Percentiles rank a stretch among this genome's conserved stretches.
Evolutionary conservation across 2,888 invertebrate genomes (phyloP).

Genomic region (Spialia ferax): DNA sequence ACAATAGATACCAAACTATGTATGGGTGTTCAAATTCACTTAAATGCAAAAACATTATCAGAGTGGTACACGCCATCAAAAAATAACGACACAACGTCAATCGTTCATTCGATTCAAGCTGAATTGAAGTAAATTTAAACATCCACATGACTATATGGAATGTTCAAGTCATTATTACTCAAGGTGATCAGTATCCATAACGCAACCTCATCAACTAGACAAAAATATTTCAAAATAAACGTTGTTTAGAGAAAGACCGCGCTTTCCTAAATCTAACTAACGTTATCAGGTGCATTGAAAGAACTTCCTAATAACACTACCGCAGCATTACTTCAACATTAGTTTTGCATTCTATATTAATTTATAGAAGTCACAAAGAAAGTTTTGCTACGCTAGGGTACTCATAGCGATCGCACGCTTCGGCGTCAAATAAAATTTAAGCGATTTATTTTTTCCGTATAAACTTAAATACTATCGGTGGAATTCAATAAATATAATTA

Average conservation of each 20-base stretch:
- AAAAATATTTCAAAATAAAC: constrained; percentile 53
- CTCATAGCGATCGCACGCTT: constrained; percentile 55
- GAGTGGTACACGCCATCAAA: constrained; percentile 36
- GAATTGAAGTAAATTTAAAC: constrained; percentile 57
- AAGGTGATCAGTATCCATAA: constrained; percentile 56
- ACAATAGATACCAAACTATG: constrained; percentile 50
- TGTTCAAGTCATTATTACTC: constrained; percentile 57
- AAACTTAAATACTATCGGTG: constrained; percentile 65
- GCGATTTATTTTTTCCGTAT: constrained; percentile 46
- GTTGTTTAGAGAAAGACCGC: constrained; percentile 60
- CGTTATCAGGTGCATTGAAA: constrained; percentile 68
- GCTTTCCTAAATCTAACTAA: constrained; percentile 54
- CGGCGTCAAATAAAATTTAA: constrained; percentile 39
- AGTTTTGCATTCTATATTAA: constrained; percentile 55
- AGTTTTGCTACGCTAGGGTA: constrained; percentile 69
- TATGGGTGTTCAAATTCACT: constrained; percentile 59
- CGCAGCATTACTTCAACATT: constrained; percentile 58
- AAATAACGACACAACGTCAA: constrained; percentile 30
- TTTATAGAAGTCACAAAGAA: constrained; percentile 52
- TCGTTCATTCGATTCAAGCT: constrained; percentile 16
- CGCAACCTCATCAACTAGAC: constrained; percentile 56
- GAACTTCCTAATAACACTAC: constrained; percentile 74
- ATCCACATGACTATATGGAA: constrained; percentile 62
- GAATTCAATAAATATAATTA: constrained; percentile 51
- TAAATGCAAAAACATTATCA: constrained; percentile 42